Conservation (phyloP, 30 jellyfish, hydroid and myxozoan genomes). For the Euphysa ruthae region DNA sequence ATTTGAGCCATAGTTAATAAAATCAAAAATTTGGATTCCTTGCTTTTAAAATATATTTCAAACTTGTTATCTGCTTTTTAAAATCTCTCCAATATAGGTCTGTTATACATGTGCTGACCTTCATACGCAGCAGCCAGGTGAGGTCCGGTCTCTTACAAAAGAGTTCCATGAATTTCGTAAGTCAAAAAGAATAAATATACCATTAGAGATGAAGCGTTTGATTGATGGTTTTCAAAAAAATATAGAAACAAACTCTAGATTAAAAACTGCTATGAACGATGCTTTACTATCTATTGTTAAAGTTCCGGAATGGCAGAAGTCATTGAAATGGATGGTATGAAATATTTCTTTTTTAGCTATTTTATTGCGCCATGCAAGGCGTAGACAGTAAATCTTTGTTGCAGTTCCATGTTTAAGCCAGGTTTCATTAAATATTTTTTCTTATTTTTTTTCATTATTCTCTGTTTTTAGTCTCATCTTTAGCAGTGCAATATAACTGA, state of each 20-base stretch:
- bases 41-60: not conserved
- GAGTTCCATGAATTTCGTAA: constrained; percentile 28
- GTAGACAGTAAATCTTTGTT: too few species aligned
- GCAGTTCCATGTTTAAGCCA: too few species aligned
- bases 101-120: constrained; percentile 73
- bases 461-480: too few species aligned
- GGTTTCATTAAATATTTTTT: too few species aligned
- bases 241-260: constrained; percentile 42
- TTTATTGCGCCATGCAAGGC: too few species aligned
- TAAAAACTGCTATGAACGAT: constrained; percentile 44
- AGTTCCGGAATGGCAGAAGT: constrained; percentile 85
- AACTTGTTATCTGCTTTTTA: not conserved
- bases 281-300: constrained; percentile 48
- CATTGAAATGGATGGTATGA: constrained; percentile 83
- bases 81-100: too few species aligned
- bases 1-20: too few species aligned
- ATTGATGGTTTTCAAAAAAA: constrained; percentile 47
- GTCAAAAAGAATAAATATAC: constrained; percentile 28
- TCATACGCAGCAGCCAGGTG: constrained; percentile 47
- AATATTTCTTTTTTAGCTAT: too few species aligned
- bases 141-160: constrained; percentile 34
- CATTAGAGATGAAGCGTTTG: constrained; percentile 51
- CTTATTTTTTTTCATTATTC: too few species aligned
- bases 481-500: too few species aligned
- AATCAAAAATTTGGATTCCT: too few species aligned